Base-by-base conservation (phyloP, 2,888 invertebrate species). In the Eupithecia tripunctaria region DNA sequence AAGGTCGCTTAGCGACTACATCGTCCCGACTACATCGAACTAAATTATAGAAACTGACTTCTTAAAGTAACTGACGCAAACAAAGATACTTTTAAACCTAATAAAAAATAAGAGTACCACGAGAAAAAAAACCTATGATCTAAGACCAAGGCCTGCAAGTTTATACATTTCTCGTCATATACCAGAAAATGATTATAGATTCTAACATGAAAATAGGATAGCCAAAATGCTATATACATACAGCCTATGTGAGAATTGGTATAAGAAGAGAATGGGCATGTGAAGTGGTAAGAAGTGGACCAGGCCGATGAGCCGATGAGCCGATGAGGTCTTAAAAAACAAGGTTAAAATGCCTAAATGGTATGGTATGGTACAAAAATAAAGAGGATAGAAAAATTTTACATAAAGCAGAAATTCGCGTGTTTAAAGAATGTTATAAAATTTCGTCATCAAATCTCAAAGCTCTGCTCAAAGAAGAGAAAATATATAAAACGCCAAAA, bases 241-340 rank as follows among this genome's bases (percentile, higher is more conserved):
- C 6, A 18, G 41, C 41, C 41, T 41, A 15, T 41, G 6, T 15
- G 47, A n/a, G 47, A 47, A 47, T 47, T 18, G 18, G 14, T 43
- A 25, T 25, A 59, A 15, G 27, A 27, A 18, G 6, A 60, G 27
- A 60, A 6, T 60, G 15, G 18, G 32, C 27, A 15, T 14, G 18
- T 68, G 21, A 62, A 60, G 60, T 41, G 59, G 21, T 63, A 63
- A 63, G 63, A n/a, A 12, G 3, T 38, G 10, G n/a, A 21, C 63
- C 21, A 63, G 32, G 10, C 32, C 63, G n/a, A n/a, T n/a, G n/a
- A n/a, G n/a, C n/a, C n/a, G n/a, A n/a, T 29, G 5, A 6, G 32
- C 32, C 32, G 12, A n/a, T 21, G 36, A 10, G 2, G 2, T 63
- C 3, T 63, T 63, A 21, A 36, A 62, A 21, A 25, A 29, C 18